A percentile compares a stretch with the other conserved stretches of the same genome.
These are phyloP conservation scores for Ctenoplectra terminalis DNA, from an alignment of 1,140 invertebrate species.

Conservation along the genomic window DNA sequence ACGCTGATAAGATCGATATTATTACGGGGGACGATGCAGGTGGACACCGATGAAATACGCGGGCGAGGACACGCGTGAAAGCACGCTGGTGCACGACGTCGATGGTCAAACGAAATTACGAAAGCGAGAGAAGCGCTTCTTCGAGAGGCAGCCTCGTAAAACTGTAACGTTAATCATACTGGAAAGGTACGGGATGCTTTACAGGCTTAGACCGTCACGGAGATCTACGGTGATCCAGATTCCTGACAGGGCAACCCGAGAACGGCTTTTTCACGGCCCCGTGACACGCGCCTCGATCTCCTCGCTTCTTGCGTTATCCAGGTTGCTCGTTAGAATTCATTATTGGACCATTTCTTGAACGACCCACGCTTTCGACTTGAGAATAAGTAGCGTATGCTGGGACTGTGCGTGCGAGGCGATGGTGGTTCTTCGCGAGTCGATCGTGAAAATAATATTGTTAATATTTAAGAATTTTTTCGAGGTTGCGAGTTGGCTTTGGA, in stretches of 20 bases:
- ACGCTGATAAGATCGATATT: slow-evolving; percentile 68
- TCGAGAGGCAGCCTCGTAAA: slow-evolving; percentile 43
- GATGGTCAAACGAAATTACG: slow-evolving; percentile 53
- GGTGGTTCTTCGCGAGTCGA: not conserved
- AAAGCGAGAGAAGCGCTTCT: slow-evolving; percentile 36
- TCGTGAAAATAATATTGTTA: not conserved
- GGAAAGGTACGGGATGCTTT: slow-evolving; percentile 13
- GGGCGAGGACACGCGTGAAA: slow-evolving; percentile 61
- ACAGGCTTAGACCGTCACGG: slow-evolving; percentile 19
- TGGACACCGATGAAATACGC: slow-evolving; percentile 59
- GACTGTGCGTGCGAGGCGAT: not conserved
- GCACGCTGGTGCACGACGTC: slow-evolving; percentile 7
- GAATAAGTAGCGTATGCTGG: not conserved
- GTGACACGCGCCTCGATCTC: slow-evolving; percentile 25
- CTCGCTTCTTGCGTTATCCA: slow-evolving; percentile 51
- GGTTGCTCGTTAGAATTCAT: slow-evolving; percentile 64
- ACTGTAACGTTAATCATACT: slow-evolving; percentile 57
- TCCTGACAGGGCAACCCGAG: not conserved
- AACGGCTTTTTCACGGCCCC: slow-evolving; percentile 1
- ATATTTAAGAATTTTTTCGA: too few relatives aligned
- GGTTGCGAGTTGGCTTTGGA: not conserved
- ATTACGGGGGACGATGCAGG: slow-evolving; percentile 43
- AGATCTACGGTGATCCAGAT: slow-evolving; percentile 38
- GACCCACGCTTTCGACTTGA: not conserved
- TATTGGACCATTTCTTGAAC: slow-evolving; percentile 46